A percentile compares a stretch with the other conserved stretches of the same genome.
phyloP scores from a whole-genome alignment of 92 coral and sea anemone genomes.

The Porites divaricata region DNA sequence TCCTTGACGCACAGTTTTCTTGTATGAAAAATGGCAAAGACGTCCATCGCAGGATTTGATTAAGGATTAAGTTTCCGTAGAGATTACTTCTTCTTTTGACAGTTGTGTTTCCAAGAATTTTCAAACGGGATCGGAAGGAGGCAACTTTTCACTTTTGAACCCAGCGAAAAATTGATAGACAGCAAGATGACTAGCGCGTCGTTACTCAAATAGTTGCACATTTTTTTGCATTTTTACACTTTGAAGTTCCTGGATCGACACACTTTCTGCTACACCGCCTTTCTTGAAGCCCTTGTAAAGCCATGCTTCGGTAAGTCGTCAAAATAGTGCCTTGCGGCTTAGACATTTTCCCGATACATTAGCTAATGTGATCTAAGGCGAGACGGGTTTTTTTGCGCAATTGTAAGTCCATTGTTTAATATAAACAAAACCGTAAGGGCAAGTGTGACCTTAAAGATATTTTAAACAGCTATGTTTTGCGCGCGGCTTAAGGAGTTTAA shows the following conservation, averaged over 20 bases:
- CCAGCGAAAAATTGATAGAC: too few species aligned
- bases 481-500: background rate
- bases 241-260: too few species aligned
- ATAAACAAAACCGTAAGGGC: too few species aligned
- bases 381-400: background rate
- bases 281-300: too few species aligned
- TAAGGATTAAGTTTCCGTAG: conserved; percentile 27
- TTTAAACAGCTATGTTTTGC: background rate
- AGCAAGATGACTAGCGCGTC: too few species aligned
- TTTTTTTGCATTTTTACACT: too few species aligned
- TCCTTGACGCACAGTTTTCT: conserved; percentile 13
- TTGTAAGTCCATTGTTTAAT: conserved; percentile 3
- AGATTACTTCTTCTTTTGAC: conserved; percentile 19
- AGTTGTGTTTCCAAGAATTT: background rate
- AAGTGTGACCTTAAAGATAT: too few species aligned
- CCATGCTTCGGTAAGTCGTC: too few species aligned
- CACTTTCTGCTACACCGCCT: too few species aligned
- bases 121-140: background rate
- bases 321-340: background rate
- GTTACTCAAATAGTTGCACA: too few species aligned
- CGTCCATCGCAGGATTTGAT: conserved; percentile 18
- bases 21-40: conserved; percentile 21
- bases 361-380: background rate
- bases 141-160: background rate
- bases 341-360: background rate